phyloP scores from a whole-genome alignment of 2,797 vertebrate genomes.

The Tinamus major region DNA sequence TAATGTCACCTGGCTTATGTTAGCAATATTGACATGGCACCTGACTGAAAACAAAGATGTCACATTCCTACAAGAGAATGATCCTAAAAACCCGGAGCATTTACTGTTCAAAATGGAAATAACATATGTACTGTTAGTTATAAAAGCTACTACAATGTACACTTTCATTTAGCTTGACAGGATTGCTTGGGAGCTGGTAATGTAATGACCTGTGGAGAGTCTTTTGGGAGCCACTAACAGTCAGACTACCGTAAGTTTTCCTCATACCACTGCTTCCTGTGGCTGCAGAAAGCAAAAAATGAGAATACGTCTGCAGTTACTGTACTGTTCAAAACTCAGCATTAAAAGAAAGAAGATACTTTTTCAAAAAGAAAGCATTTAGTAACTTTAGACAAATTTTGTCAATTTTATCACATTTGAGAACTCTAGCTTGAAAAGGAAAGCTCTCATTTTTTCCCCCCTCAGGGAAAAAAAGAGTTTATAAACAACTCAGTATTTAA shows the following conservation, averaged over 20 bases:
- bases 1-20: background rate
- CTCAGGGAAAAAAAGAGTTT: background rate
- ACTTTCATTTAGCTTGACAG: background rate
- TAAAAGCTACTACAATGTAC: fast-evolving
- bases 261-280: background rate
- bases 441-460: background rate
- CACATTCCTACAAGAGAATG: background rate
- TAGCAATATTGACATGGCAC: background rate
- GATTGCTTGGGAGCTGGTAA: background rate
- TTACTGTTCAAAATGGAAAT: background rate
- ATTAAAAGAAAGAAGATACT: background rate
- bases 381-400: background rate
- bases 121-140: background rate
- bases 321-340: background rate
- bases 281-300: background rate
- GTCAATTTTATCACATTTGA: background rate
- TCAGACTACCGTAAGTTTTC: fast-evolving
- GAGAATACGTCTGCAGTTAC: background rate
- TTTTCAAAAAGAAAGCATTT: background rate
- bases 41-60: background rate
- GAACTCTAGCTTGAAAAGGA: background rate
- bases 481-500: background rate
- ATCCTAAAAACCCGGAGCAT: background rate
- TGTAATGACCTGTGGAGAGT: fast-evolving
- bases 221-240: background rate